Conservation (phyloP, 2,888 invertebrate species). For the Andrena trimmerana region DNA sequence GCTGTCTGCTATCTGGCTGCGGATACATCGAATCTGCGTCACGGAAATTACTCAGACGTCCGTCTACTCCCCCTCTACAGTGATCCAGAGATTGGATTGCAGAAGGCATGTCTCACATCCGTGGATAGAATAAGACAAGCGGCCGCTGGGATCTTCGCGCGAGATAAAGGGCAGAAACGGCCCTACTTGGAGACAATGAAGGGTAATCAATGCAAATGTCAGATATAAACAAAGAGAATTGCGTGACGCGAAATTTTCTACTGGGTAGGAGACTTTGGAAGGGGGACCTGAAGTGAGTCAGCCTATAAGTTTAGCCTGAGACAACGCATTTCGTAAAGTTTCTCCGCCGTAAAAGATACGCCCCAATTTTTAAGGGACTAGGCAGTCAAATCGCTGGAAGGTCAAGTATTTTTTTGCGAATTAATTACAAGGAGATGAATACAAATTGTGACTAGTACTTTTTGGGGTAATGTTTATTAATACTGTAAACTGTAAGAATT, state of each 20-base stretch:
- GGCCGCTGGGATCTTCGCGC: neutral
- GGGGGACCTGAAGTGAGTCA: neutral
- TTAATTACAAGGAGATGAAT: too few relatives aligned
- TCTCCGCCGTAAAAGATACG: neutral
- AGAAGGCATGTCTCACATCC: neutral
- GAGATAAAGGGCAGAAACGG: neutral
- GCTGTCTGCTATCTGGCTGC: constrained; percentile 1
- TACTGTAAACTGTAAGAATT: too few relatives aligned
- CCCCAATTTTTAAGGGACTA: neutral
- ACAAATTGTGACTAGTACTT: too few relatives aligned
- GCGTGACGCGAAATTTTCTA: neutral
- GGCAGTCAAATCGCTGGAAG: too few relatives aligned
- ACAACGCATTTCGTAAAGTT: neutral
- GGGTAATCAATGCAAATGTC: constrained; percentile 11
- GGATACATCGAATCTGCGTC: constrained; percentile 23
- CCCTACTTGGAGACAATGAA: neutral
- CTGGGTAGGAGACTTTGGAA: neutral
- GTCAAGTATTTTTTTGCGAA: too few relatives aligned
- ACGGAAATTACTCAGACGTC: constrained; percentile 36
- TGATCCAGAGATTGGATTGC: constrained; percentile 5
- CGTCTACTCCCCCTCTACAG: neutral
- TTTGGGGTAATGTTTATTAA: too few relatives aligned
- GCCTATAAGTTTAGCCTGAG: neutral
- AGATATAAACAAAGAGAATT: neutral
- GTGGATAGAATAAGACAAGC: neutral